Percentiles rank a stretch among this genome's conserved stretches.
phyloP scores from a whole-genome alignment of 2,113 vertebrate species.

The Entosphenus tridentatus region DNA sequence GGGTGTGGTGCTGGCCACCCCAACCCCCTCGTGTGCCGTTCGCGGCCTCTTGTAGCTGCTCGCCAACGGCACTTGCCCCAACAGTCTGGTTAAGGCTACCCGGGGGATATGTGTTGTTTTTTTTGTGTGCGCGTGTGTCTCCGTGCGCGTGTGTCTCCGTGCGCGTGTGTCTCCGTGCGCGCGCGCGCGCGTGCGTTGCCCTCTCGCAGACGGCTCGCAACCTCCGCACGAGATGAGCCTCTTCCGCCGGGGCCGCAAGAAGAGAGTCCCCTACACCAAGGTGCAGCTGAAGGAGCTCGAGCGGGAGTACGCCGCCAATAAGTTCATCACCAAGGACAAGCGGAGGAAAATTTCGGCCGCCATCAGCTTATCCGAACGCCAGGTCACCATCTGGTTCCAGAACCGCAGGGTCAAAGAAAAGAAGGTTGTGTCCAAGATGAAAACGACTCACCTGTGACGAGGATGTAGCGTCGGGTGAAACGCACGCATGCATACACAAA shows the following conservation, averaged over 20 bases:
- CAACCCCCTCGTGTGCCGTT: too few species aligned
- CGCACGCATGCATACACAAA: too few species aligned
- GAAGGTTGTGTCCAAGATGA: conserved; percentile 68
- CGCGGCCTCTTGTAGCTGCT: too few species aligned
- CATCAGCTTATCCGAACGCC: conserved; percentile 64
- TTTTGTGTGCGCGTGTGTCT: too few species aligned
- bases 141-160: too few species aligned
- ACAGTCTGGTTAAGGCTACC: too few species aligned
- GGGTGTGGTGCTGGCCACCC: too few species aligned
- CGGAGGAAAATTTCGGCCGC: conserved; percentile 58
- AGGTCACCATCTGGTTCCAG: conserved; percentile 95
- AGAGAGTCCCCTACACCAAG: conserved; percentile 74
- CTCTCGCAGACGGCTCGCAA: conserved; percentile 38
- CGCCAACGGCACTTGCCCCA: too few species aligned
- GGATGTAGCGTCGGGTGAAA: too few species aligned
- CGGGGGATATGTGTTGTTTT: too few species aligned
- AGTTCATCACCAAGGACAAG: conserved; percentile 92
- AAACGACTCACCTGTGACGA: conserved; percentile 15
- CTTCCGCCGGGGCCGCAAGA: conserved; percentile 68
- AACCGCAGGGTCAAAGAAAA: conserved; percentile 81
- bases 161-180: too few species aligned
- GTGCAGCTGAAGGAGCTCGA: conserved; percentile 70
- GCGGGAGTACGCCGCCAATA: conserved; percentile 63
- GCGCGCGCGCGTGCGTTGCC: too few species aligned
- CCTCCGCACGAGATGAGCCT: conserved; percentile 53